A percentile compares a stretch with the other conserved stretches of the same genome.
Conservation (phyloP, 2,888 invertebrate species). For the Pachydiplax longipennis region DNA sequence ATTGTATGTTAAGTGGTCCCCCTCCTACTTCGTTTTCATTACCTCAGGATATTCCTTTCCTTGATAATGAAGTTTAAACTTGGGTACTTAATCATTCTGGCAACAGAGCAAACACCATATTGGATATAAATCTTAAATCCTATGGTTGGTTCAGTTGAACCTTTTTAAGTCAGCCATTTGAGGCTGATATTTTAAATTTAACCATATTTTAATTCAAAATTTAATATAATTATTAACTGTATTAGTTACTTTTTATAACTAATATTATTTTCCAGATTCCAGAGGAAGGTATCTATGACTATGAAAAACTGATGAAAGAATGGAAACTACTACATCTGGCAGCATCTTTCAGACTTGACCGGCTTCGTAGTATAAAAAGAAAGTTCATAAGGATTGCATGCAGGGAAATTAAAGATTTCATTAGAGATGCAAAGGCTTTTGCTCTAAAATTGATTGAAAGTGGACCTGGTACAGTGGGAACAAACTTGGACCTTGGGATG, state of each 20-base stretch:
- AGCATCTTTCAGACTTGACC: slow-evolving; percentile 72
- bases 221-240: too few relatives aligned
- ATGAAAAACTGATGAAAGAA: slow-evolving; percentile 60
- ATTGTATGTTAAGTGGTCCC: too few relatives aligned
- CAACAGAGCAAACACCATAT: too few relatives aligned
- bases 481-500: slow-evolving; percentile 77
- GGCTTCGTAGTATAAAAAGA: slow-evolving; percentile 81
- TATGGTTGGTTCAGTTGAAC: too few relatives aligned
- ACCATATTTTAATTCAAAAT: too few relatives aligned
- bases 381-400: slow-evolving; percentile 84
- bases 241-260: background rate
- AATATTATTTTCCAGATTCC: background rate
- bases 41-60: too few relatives aligned
- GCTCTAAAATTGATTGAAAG: slow-evolving; percentile 74
- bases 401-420: slow-evolving; percentile 75
- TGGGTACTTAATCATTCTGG: too few relatives aligned
- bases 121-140: too few relatives aligned
- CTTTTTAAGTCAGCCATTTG: too few relatives aligned
- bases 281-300: slow-evolving; percentile 50
- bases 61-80: too few relatives aligned
- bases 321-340: slow-evolving; percentile 76
- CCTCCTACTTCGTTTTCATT: too few relatives aligned
- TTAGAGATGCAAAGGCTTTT: slow-evolving; percentile 69
- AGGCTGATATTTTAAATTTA: too few relatives aligned
- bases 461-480: slow-evolving; percentile 82